Percentiles rank a stretch among this genome's conserved stretches.
Conservation (phyloP, 2,113 vertebrate species). For the Oreocharis arfaki region DNA sequence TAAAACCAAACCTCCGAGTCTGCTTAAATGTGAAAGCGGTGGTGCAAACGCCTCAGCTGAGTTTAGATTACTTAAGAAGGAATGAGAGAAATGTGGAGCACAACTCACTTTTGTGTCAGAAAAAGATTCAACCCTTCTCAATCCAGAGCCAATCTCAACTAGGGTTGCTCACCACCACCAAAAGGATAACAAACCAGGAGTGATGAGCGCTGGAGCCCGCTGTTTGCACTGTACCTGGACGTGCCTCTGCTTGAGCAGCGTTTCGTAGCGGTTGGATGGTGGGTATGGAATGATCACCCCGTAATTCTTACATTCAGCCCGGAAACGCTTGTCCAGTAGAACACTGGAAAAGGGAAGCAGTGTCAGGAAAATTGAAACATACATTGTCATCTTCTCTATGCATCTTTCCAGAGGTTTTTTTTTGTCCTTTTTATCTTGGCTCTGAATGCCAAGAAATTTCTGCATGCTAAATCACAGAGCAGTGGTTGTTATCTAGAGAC, state of each 20-base stretch:
- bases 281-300: slow-evolving; percentile 98
- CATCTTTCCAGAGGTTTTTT: not conserved
- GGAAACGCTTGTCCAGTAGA: slow-evolving; percentile 94
- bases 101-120: not conserved
- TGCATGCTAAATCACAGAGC: not conserved
- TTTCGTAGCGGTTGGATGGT: slow-evolving; percentile 97
- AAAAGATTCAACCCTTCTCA: not conserved
- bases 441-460: not conserved
- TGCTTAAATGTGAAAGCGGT: not conserved
- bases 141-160: not conserved
- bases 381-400: not conserved
- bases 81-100: accelerated
- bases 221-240: slow-evolving; percentile 83
- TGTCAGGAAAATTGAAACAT: not conserved
- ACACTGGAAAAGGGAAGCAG: slow-evolving; percentile 75
- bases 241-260: slow-evolving; percentile 95
- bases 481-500: not conserved
- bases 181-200: not conserved
- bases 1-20: not conserved
- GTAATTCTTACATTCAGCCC: slow-evolving; percentile 98
- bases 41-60: accelerated
- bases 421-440: not conserved
- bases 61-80: not conserved
- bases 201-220: not conserved
- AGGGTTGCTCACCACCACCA: not conserved